These are phyloP conservation scores for Masnerella sp. DNA, from an alignment of 2,888 invertebrate species.

Conservation along the genomic window DNA sequence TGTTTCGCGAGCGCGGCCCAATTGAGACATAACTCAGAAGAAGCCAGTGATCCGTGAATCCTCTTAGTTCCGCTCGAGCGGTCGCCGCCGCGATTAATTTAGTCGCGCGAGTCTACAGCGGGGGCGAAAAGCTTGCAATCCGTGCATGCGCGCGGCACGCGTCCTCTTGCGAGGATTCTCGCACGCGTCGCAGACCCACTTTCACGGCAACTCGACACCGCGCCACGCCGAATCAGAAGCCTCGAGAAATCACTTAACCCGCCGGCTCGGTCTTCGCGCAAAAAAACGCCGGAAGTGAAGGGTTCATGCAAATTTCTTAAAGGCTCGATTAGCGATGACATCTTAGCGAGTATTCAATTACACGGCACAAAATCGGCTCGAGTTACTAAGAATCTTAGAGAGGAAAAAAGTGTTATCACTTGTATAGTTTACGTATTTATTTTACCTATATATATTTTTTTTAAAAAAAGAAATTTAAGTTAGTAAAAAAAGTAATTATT, in stretches of 20 bases:
- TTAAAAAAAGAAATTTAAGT: too few relatives aligned
- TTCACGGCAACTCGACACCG: constrained; percentile 28
- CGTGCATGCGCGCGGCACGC: constrained; percentile 63
- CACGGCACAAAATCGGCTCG: too few relatives aligned
- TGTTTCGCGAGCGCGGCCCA: constrained; percentile 55
- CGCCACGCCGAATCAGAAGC: constrained; percentile 46
- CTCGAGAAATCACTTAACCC: constrained; percentile 50
- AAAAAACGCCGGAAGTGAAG: not conserved
- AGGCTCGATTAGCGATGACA: too few relatives aligned
- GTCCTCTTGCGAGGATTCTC: constrained; percentile 59
- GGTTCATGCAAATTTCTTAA: too few relatives aligned
- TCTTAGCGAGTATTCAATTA: too few relatives aligned
- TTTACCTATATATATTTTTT: too few relatives aligned
- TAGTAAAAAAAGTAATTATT: too few relatives aligned
- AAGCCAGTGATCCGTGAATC: constrained; percentile 64
- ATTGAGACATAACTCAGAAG: constrained; percentile 63
- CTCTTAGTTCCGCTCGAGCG: constrained; percentile 63
- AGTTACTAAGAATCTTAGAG: too few relatives aligned
- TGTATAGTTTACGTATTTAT: too few relatives aligned
- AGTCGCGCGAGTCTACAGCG: constrained; percentile 61
- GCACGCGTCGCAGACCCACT: constrained; percentile 44
- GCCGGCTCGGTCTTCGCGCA: constrained; percentile 8
- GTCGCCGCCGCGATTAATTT: constrained; percentile 64
- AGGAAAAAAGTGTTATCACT: too few relatives aligned
- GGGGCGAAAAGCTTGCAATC: constrained; percentile 65